Percentiles rank a stretch among this genome's conserved stretches.
These are phyloP conservation scores for Helicoverpa armigera DNA, from an alignment of 1,140 invertebrate genomes.

Conservation along the genomic window DNA sequence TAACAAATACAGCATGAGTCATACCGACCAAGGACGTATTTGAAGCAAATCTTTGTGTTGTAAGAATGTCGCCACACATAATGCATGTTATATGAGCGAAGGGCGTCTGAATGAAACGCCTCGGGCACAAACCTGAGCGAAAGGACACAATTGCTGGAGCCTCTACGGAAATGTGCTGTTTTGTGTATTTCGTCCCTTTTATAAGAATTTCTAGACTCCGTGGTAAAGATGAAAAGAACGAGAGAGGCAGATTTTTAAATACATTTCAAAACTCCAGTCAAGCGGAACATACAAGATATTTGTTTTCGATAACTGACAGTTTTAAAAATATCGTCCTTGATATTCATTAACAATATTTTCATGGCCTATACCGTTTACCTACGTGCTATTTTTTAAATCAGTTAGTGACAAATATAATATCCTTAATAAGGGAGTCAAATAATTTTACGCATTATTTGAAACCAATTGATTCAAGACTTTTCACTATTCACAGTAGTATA, in stretches of 20 bases:
- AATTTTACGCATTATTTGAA: no score
- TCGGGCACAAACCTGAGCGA: conserved; percentile 23
- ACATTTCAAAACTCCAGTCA: no score
- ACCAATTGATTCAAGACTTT: no score
- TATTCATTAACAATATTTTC: no score
- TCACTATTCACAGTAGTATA: no score
- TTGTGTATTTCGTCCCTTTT: conserved; percentile 32
- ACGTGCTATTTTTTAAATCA: no score
- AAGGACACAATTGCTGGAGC: conserved; percentile 41
- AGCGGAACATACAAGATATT: no score
- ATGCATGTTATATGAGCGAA: conserved; percentile 42
- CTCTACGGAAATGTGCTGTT: conserved; percentile 18
- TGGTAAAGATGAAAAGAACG: not conserved
- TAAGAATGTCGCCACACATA: conserved; percentile 19
- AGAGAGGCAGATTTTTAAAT: not conserved
- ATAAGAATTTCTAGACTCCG: conserved; percentile 1
- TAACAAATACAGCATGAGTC: not conserved
- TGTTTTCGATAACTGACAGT: no score
- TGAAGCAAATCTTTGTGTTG: conserved; percentile 2
- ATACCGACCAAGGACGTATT: conserved; percentile 4
- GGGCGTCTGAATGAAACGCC: conserved; percentile 40
- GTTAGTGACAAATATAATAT: no score
- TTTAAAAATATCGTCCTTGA: no score
- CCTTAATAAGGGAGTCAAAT: no score
- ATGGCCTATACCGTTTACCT: no score